Evolutionary conservation across 2,888 invertebrate genomes (phyloP).

Genomic region (Meiosimyza decipiens): DNA sequence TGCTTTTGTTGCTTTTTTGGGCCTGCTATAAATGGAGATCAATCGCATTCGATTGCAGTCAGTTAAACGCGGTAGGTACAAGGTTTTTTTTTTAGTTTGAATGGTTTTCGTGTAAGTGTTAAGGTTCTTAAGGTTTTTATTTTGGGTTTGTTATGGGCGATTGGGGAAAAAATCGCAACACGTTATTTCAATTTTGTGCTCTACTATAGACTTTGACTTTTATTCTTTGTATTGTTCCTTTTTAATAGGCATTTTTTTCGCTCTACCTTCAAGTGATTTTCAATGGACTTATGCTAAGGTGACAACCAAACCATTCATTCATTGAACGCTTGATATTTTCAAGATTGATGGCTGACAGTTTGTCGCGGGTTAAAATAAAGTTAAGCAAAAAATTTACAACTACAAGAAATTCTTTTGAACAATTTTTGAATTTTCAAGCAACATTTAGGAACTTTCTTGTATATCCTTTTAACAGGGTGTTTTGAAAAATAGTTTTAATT

Average conservation of each 20-base stretch:
- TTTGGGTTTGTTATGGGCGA: background rate
- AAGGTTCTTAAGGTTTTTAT: background rate
- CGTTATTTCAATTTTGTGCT: conserved; percentile 64
- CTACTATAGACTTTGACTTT: conserved; percentile 39
- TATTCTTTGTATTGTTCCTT: too few species aligned
- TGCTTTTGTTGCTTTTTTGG: background rate
- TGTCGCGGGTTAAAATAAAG: too few species aligned
- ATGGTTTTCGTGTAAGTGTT: conserved; percentile 3
- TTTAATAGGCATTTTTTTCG: background rate
- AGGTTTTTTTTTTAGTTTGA: conserved; percentile 45
- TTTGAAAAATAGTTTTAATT: too few species aligned
- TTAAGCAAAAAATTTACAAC: too few species aligned
- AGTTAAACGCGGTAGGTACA: conserved; percentile 60
- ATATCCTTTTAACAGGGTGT: too few species aligned
- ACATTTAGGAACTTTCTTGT: too few species aligned
- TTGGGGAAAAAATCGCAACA: conserved; percentile 43
- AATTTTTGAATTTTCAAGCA: too few species aligned
- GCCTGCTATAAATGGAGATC: conserved; percentile 52
- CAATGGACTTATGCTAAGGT: background rate
- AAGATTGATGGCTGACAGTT: conserved; percentile 18
- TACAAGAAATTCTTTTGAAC: too few species aligned
- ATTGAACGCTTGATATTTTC: background rate
- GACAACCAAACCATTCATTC: too few species aligned
- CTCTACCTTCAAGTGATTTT: background rate
- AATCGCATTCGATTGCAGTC: conserved; percentile 63